These are phyloP conservation scores for Heteromyza rotundicornis DNA, from an alignment of 2,888 invertebrate species.

Conservation along the genomic window DNA sequence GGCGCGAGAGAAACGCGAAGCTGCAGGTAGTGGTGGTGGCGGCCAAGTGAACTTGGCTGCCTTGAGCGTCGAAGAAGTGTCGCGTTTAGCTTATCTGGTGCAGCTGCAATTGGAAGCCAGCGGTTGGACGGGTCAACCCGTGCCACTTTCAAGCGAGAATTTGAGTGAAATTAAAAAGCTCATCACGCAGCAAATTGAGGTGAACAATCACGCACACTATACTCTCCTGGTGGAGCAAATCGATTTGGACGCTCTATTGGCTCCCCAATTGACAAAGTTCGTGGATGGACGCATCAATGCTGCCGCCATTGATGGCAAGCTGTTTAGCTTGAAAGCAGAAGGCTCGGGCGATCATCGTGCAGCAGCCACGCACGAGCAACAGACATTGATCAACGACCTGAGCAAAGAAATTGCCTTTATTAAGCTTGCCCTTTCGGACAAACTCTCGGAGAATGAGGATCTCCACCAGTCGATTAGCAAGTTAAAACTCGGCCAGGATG, in stretches of 20 bases:
- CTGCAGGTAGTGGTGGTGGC: constrained; percentile 13
- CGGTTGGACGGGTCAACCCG: constrained; percentile 30
- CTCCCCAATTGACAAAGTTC: constrained; percentile 46
- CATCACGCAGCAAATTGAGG: constrained; percentile 47
- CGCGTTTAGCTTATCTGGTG: constrained; percentile 50
- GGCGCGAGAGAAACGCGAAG: constrained; percentile 30
- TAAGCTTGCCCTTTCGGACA: constrained; percentile 65
- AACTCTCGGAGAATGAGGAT: constrained; percentile 61
- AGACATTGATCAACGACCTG: constrained; percentile 65
- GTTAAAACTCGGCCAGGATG: constrained; percentile 48
- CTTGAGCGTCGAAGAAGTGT: constrained; percentile 47
- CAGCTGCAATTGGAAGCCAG: constrained; percentile 40
- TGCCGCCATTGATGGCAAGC: constrained; percentile 50
- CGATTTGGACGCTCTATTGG: constrained; percentile 57
- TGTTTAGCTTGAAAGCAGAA: constrained; percentile 18
- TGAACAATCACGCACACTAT: constrained; percentile 46
- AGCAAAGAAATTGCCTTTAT: constrained; percentile 66
- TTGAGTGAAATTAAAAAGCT: constrained; percentile 56
- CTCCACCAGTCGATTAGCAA: constrained; percentile 52
- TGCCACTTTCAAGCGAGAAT: constrained; percentile 54
- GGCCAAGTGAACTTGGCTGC: constrained; percentile 29
- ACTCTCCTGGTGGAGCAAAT: constrained; percentile 48
- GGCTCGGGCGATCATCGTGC: constrained; percentile 32
- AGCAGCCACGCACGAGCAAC: constrained; percentile 54
- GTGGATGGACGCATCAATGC: constrained; percentile 47